Percentiles rank a stretch among this genome's conserved stretches.
Conservation (phyloP, 2,888 invertebrate genomes). For the Hemicrepidius hirtus region DNA sequence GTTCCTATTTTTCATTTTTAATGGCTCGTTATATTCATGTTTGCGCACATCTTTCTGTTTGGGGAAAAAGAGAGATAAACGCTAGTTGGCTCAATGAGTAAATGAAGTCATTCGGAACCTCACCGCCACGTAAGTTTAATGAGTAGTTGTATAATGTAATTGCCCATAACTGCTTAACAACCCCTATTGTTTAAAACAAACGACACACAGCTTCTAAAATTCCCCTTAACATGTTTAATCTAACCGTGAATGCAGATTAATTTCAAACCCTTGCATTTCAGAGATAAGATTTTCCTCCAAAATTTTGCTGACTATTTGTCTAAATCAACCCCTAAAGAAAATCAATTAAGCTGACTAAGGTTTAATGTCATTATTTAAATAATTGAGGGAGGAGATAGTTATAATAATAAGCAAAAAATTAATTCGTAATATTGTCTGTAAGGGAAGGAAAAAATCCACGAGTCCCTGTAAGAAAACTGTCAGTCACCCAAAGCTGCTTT, state of each 20-base stretch:
- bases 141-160: conserved; percentile 35
- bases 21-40: conserved; percentile 26
- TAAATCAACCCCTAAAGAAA: no score
- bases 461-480: conserved; percentile 37
- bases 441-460: conserved; percentile 5
- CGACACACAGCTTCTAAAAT: conserved; percentile 1
- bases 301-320: no score
- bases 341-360: conserved; percentile 18
- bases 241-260: conserved; percentile 32
- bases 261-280: conserved; percentile 18
- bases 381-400: no score
- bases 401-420: conserved; percentile 1
- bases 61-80: conserved; percentile 11
- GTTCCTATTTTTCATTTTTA: conserved; percentile 25
- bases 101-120: conserved; percentile 33
- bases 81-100: conserved; percentile 13
- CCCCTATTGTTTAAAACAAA: conserved; percentile 31
- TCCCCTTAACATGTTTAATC: conserved; percentile 9
- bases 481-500: conserved; percentile 38
- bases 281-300: conserved; percentile 28
- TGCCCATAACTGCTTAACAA: conserved; percentile 31
- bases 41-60: conserved; percentile 1
- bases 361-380: conserved; percentile 1
- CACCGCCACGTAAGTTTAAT: conserved; percentile 27
- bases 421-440: conserved; percentile 30